Evolutionary conservation across 2,888 invertebrate genomes (phyloP).

Genomic region (Stenodera caucasica): DNA sequence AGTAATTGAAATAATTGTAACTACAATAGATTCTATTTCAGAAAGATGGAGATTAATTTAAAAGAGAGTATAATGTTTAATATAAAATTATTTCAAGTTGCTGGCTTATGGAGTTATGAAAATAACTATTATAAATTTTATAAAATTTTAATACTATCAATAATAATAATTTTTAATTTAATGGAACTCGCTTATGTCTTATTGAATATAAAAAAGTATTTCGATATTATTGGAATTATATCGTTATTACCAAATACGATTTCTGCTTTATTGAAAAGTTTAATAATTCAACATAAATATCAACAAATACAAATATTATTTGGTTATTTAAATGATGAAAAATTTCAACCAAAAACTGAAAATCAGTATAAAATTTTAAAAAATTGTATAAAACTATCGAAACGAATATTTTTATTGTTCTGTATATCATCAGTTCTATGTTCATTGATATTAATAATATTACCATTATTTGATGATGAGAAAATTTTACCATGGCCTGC

Average conservation of each 20-base stretch:
- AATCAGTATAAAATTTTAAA: conserved; percentile 11
- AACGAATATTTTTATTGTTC: conserved; percentile 10
- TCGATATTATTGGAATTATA: background rate
- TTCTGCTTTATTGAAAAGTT: background rate
- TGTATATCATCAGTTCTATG: background rate
- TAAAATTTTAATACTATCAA: background rate
- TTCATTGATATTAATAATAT: background rate
- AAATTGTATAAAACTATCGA: conserved; percentile 12
- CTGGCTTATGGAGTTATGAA: background rate
- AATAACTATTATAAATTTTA: background rate
- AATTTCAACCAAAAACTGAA: conserved; percentile 14
- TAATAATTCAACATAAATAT: background rate
- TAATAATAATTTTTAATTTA: background rate
- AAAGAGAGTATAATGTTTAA: background rate
- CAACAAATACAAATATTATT: background rate
- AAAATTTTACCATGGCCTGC: conserved; percentile 4
- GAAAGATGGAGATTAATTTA: background rate
- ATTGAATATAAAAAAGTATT: background rate
- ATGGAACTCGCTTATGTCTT: background rate
- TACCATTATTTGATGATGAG: background rate
- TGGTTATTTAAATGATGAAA: conserved; percentile 7
- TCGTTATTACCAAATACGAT: background rate
- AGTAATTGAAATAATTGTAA: too few species aligned
- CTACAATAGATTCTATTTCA: too few species aligned
- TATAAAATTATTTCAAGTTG: background rate